A percentile compares a stretch with the other conserved stretches of the same genome.
These are phyloP conservation scores for Hypotaenidia philippensis DNA, from an alignment of 2,797 vertebrate species.

Conservation along the genomic window DNA sequence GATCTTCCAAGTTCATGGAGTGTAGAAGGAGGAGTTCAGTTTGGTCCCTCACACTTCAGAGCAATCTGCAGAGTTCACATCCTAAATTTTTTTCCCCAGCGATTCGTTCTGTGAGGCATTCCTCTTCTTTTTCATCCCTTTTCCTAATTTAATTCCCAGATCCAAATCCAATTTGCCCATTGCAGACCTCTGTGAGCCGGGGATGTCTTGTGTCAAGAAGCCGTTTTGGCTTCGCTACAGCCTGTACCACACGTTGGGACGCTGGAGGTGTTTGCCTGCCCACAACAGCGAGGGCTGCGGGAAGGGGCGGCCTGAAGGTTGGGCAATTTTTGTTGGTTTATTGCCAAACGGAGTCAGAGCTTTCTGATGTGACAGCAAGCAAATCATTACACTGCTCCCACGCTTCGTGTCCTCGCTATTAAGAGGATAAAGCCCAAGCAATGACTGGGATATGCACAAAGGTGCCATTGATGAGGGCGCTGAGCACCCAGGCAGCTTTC, in stretches of 20 bases:
- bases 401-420: not conserved
- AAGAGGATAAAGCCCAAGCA: not conserved
- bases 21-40: accelerated
- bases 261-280: not conserved
- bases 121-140: not conserved
- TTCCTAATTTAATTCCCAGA: slow-evolving; percentile 43
- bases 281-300: accelerated
- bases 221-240: not conserved
- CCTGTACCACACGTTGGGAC: accelerated
- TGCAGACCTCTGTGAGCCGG: not conserved
- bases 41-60: not conserved
- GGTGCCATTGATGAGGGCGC: not conserved
- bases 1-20: not conserved
- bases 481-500: not conserved
- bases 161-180: not conserved
- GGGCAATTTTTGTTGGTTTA: not conserved
- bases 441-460: not conserved
- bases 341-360: not conserved
- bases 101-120: not conserved
- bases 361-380: not conserved
- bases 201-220: not conserved
- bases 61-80: not conserved
- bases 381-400: not conserved
- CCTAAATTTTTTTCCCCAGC: not conserved
- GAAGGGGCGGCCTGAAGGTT: accelerated